phyloP scores from a whole-genome alignment of 1,140 invertebrate species.

The Leptopilina boulardi region DNA sequence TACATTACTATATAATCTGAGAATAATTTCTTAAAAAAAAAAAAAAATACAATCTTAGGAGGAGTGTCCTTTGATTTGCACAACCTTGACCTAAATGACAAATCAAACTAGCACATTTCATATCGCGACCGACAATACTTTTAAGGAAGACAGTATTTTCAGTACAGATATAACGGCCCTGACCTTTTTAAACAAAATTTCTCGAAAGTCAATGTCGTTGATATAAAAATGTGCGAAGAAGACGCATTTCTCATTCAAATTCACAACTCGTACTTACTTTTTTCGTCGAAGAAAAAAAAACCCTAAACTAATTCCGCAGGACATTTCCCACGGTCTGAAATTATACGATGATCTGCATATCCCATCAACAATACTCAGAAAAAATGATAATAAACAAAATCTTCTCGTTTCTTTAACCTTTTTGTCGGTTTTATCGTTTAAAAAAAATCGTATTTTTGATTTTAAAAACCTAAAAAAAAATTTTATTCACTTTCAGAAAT shows the following conservation, averaged over 20 bases:
- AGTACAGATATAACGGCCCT: slow-evolving; percentile 12
- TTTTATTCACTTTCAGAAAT: too few species aligned
- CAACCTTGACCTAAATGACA: slow-evolving; percentile 28
- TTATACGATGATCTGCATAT: neutral
- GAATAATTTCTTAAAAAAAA: neutral
- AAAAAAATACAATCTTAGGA: slow-evolving; percentile 18
- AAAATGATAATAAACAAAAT: neutral
- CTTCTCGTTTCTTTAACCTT: neutral
- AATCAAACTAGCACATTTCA: slow-evolving; percentile 32
- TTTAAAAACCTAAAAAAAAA: too few species aligned
- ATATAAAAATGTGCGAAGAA: neutral
- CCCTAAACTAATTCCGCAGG: neutral
- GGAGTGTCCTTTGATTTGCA: slow-evolving; percentile 9
- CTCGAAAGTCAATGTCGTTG: slow-evolving; percentile 13
- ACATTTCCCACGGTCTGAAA: slow-evolving; percentile 23
- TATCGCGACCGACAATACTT: slow-evolving; percentile 19
- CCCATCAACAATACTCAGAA: neutral
- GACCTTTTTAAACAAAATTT: slow-evolving; percentile 15
- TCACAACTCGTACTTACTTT: neutral
- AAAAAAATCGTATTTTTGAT: too few species aligned
- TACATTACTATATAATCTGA: neutral
- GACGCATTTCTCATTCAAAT: neutral
- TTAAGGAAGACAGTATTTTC: slow-evolving; percentile 30
- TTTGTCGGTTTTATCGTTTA: too few species aligned
- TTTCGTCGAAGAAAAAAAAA: neutral